Conservation (phyloP, 2,888 invertebrate genomes). For the Diabrotica balteata region DNA sequence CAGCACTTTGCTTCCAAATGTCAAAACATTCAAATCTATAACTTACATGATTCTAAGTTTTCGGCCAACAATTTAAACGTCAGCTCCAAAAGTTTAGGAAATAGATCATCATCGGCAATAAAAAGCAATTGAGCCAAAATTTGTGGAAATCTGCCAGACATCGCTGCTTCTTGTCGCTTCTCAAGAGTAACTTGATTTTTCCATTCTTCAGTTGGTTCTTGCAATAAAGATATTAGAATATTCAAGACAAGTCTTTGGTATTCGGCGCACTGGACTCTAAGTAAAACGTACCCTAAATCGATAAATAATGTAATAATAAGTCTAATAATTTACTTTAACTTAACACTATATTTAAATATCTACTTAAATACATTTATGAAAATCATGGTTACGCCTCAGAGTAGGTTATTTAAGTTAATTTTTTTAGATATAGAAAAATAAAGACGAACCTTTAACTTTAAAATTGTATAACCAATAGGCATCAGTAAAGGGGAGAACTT, state of each 20-base stretch:
- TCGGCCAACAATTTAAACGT: conserved; percentile 47
- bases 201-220: conserved; percentile 21
- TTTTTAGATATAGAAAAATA: too few species aligned
- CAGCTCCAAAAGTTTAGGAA: conserved; percentile 51
- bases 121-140: conserved; percentile 52
- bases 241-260: conserved; percentile 10
- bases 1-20: too few species aligned
- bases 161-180: conserved; percentile 47
- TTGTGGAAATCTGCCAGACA: conserved; percentile 54
- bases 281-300: conserved; percentile 40
- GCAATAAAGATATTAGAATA: conserved; percentile 14
- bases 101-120: conserved; percentile 49
- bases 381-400: too few species aligned
- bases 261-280: conserved; percentile 15
- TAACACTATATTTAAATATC: too few species aligned
- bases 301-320: neutral
- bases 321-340: neutral
- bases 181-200: conserved; percentile 38
- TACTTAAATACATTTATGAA: too few species aligned
- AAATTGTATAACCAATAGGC: too few species aligned
- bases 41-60: conserved; percentile 50
- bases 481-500: conserved; percentile 20
- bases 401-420: too few species aligned
- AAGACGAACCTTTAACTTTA: too few species aligned
- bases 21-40: too few species aligned